Percentiles rank a stretch among this genome's conserved stretches.
Conservation (phyloP, 2,888 invertebrate species). For the Eupelmus urozonus region DNA sequence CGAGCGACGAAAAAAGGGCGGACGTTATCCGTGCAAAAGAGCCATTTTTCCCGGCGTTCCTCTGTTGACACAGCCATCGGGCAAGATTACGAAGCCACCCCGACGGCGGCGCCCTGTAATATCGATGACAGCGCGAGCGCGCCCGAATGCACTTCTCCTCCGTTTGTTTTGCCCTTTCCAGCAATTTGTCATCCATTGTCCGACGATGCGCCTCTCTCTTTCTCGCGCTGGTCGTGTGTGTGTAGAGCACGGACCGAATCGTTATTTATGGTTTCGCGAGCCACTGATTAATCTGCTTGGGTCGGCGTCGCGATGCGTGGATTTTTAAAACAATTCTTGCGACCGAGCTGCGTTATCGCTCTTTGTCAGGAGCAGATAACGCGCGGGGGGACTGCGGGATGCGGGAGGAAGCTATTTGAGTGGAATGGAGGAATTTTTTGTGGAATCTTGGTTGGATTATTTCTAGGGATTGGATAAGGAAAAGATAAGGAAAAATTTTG, state of each 20-base stretch:
- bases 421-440: no score
- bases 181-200: slow-evolving; percentile 76
- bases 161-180: slow-evolving; percentile 71
- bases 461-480: no score
- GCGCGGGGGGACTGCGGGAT: background rate
- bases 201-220: slow-evolving; percentile 59
- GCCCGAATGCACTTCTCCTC: slow-evolving; percentile 63
- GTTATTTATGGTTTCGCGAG: slow-evolving; percentile 72
- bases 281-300: slow-evolving; percentile 72
- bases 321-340: slow-evolving; percentile 52
- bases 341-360: slow-evolving; percentile 29
- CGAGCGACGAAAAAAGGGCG: slow-evolving; percentile 13
- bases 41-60: slow-evolving; percentile 42
- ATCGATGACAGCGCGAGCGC: slow-evolving; percentile 67
- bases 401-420: slow-evolving; percentile 2
- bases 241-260: slow-evolving; percentile 62
- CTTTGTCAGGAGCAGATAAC: slow-evolving; percentile 34
- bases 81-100: slow-evolving; percentile 35
- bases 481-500: no score
- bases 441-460: no score
- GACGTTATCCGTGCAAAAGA: slow-evolving; percentile 37
- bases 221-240: slow-evolving; percentile 2
- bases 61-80: slow-evolving; percentile 49
- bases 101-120: slow-evolving; percentile 60
- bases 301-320: slow-evolving; percentile 5